Evolutionary conservation across 2,797 vertebrate genomes (phyloP).

Genomic region (Malacoctenus gilli): DNA sequence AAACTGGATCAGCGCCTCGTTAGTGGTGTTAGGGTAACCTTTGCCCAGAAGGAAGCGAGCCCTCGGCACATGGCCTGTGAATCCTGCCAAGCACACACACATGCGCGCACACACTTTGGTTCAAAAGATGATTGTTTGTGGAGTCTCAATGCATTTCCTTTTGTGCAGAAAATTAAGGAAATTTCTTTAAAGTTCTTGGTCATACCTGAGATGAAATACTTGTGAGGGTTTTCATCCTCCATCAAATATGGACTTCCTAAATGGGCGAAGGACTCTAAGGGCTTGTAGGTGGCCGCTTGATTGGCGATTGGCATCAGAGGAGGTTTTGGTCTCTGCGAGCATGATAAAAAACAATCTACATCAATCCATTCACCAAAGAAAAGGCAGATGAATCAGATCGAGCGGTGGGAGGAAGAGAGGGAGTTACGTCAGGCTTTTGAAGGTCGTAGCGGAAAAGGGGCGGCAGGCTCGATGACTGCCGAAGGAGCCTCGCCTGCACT

Average conservation of each 20-base stretch:
- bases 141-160: neutral
- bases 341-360: slow-evolving; percentile 18
- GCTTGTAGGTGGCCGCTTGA: slow-evolving; percentile 37
- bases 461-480: slow-evolving; percentile 23
- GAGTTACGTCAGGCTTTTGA: slow-evolving; percentile 56
- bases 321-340: slow-evolving; percentile 39
- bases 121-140: neutral
- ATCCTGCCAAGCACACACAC: slow-evolving; percentile 73
- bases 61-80: slow-evolving; percentile 78
- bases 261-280: slow-evolving; percentile 42
- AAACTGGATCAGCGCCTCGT: slow-evolving; percentile 77
- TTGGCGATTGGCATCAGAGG: slow-evolving; percentile 51
- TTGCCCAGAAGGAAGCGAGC: slow-evolving; percentile 76
- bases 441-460: slow-evolving; percentile 7
- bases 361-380: slow-evolving; percentile 1
- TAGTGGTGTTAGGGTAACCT: slow-evolving; percentile 76
- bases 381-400: too few relatives aligned
- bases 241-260: slow-evolving; percentile 74
- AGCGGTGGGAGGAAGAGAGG: neutral
- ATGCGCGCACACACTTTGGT: too few relatives aligned
- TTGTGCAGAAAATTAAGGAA: too few relatives aligned
- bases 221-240: slow-evolving; percentile 81
- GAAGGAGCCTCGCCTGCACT: slow-evolving; percentile 8
- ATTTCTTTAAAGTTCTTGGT: neutral
- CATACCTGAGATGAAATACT: slow-evolving; percentile 86